Conservation (phyloP, 2,888 invertebrate species). For the Ecliptopera silaceata region DNA sequence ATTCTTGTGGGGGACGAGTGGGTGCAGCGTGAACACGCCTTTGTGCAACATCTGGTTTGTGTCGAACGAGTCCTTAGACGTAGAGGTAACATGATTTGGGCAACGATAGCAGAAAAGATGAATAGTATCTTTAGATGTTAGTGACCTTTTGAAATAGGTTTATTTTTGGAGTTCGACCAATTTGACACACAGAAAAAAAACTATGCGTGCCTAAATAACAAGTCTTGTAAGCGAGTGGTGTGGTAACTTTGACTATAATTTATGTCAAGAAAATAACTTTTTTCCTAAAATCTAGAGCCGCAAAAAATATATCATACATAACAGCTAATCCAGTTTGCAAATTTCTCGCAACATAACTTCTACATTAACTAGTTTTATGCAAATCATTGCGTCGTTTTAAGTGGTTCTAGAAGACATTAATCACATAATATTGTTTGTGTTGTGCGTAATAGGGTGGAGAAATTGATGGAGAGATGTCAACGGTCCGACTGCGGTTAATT, state of each 20-base stretch:
- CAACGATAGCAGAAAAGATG: constrained; percentile 33
- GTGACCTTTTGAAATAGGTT: constrained; percentile 30
- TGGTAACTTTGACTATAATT: not conserved
- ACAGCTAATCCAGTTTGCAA: constrained; percentile 22
- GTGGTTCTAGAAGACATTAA: constrained; percentile 71
- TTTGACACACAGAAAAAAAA: not conserved
- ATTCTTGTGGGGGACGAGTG: constrained; percentile 64
- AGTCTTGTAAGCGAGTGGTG: too few relatives aligned
- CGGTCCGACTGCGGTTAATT: constrained; percentile 72
- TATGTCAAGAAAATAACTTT: constrained; percentile 14
- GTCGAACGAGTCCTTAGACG: constrained; percentile 41
- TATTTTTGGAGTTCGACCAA: constrained; percentile 2
- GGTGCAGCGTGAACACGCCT: constrained; percentile 52
- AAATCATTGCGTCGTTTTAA: constrained; percentile 72
- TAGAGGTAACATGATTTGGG: constrained; percentile 37
- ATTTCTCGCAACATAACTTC: constrained; percentile 54
- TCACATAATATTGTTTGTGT: constrained; percentile 77
- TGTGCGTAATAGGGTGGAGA: constrained; percentile 64
- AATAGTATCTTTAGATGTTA: constrained; percentile 28
- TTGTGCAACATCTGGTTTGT: constrained; percentile 76
- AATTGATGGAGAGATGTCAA: constrained; percentile 76
- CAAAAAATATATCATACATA: constrained; percentile 26
- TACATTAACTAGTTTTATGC: constrained; percentile 77
- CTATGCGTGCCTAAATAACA: too few relatives aligned
- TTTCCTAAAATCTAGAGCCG: constrained; percentile 7